These are phyloP conservation scores for Anneissia japonica DNA, from an alignment of 35 echinoderm and acorn worm genomes.

Conservation along the genomic window DNA sequence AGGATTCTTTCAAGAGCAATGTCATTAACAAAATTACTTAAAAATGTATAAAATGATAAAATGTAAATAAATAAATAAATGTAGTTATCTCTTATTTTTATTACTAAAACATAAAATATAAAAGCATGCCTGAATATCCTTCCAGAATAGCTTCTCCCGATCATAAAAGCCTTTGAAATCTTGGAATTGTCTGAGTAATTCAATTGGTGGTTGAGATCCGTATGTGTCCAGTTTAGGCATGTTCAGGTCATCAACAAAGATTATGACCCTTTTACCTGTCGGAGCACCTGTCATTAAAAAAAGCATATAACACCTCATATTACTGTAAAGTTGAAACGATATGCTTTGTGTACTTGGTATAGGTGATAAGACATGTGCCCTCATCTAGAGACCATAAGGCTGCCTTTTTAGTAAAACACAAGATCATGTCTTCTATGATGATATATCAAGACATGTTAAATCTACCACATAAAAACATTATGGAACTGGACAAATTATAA, in stretches of 20 bases:
- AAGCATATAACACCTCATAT: not conserved
- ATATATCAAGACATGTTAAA: too few species aligned
- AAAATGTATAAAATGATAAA: too few species aligned
- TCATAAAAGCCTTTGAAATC: conserved; percentile 97
- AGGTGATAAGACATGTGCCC: not conserved
- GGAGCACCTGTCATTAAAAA: conserved; percentile 74
- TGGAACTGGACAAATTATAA: not conserved
- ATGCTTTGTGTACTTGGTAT: not conserved
- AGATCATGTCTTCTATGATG: too few species aligned
- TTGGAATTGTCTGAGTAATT: conserved; percentile 86
- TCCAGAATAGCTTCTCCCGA: conserved; percentile 98
- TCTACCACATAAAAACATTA: too few species aligned
- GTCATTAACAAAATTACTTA: too few species aligned
- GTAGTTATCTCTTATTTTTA: too few species aligned
- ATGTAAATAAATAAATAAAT: too few species aligned
- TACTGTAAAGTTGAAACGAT: not conserved
- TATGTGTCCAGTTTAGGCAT: conserved; percentile 99
- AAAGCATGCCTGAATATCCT: conserved; percentile 88
- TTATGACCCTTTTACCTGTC: conserved; percentile 76
- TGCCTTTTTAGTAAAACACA: too few species aligned
- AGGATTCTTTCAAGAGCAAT: too few species aligned
- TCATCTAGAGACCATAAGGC: not conserved
- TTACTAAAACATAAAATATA: too few species aligned
- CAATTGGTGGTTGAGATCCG: conserved; percentile 94
- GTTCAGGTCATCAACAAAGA: conserved; percentile 97